Evolutionary conservation across 2,797 vertebrate genomes (phyloP).

Genomic region (Cirrhinus molitorella): DNA sequence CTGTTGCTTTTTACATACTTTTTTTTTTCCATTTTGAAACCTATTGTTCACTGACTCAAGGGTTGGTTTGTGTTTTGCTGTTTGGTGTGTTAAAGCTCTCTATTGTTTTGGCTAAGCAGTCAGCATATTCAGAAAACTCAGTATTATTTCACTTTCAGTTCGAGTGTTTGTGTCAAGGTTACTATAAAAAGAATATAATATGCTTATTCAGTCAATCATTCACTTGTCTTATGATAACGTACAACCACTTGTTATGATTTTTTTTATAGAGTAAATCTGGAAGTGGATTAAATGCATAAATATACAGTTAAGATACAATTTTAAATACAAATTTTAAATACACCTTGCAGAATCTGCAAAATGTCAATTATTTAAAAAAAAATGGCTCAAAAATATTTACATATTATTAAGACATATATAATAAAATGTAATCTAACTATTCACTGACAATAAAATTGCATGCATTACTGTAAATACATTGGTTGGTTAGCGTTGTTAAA

Average conservation of each 20-base stretch:
- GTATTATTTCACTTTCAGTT: background rate
- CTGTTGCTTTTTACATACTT: background rate
- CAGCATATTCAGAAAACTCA: background rate
- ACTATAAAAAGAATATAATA: background rate
- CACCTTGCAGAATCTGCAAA: no score
- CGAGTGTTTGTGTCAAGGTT: background rate
- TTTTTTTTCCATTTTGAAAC: background rate
- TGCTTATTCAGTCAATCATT: background rate
- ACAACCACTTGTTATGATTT: background rate
- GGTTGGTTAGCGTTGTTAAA: background rate
- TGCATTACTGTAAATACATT: background rate
- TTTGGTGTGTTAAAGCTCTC: background rate
- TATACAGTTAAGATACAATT: no score
- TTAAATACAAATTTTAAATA: no score
- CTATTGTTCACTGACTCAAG: background rate
- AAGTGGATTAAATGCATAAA: background rate
- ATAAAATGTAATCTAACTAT: background rate
- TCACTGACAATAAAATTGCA: no score
- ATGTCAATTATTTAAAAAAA: no score
- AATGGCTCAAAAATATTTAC: no score
- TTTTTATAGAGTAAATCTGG: background rate
- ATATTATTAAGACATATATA: background rate
- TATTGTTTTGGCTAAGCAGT: background rate
- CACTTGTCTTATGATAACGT: background rate
- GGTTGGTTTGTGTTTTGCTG: background rate